Base-by-base conservation (phyloP, 2,888 invertebrate genomes). In the Seladonia tumulorum region DNA sequence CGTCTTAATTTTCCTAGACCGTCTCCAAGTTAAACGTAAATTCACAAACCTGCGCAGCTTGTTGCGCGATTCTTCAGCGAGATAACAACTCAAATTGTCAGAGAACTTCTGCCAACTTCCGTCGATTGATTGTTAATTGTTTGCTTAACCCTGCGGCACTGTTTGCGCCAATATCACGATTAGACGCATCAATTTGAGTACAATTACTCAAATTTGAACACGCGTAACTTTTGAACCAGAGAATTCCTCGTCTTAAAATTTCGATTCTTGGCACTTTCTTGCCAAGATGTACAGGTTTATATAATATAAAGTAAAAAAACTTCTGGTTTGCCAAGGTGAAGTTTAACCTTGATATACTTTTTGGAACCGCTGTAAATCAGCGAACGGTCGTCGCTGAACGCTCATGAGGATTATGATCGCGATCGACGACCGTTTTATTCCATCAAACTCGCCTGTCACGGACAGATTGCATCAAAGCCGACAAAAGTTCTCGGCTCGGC, bases 401-500 rank as follows among this genome's bases (percentile, higher is more conserved):
- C 49, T 0, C 18, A 18, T 47, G 8, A 29, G 18, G 25, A 12
- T 25, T 82, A 66, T 45, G 42, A n/a, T 53, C 75, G 5, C 35
- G 68, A 71, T 2, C 66, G 29, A 29, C 5, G 45, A 29, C 68
- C 47, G 14, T 72, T 82, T 72, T 76, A 25, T 75, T 75, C 70
- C 4, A 39, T 83, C 82, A 76, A 82, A 82, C 35, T 45, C 39
- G 29, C 18, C 70, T 66, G 82, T 72, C 83, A 72, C 8, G 45
- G 2, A 72, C 76, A 72, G 71, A 57, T 83, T 72, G 53, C 72
- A 14, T 71, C 72, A n/a, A 29, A 29, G 39, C 70, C n/a, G 10
- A 25, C 42, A 49, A 39, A 39, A 73, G 45, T 71, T 57, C 42
- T 22, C 60, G 0, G 22, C 10, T 16, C 60, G 29, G n/a, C 35